Conservation (phyloP, 2,797 vertebrate species). For the Aplochiton taeniatus region DNA sequence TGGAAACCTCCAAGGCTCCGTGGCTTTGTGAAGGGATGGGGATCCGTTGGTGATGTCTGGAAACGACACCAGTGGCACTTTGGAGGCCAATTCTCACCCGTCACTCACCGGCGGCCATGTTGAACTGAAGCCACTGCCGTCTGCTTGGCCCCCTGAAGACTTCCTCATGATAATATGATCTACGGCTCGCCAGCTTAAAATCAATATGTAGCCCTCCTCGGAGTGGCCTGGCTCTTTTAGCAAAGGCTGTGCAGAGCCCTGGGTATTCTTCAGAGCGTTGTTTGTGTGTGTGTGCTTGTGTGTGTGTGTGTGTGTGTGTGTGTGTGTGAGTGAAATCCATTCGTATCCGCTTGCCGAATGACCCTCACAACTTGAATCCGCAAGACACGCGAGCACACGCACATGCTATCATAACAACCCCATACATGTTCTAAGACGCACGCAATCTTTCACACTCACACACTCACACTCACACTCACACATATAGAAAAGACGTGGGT, state of each 20-base stretch:
- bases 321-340: slow-evolving; percentile 46
- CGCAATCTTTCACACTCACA: neutral
- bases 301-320: no score
- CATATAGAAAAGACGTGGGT: neutral
- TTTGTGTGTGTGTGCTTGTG: no score
- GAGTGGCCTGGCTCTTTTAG: slow-evolving; percentile 31
- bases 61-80: neutral
- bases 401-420: no score
- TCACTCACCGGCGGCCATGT: no score
- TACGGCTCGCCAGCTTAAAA: slow-evolving; percentile 24
- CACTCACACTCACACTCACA: neutral
- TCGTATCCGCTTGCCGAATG: slow-evolving; percentile 45
- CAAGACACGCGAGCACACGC: no score
- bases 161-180: slow-evolving; percentile 42
- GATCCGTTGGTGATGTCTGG: no score
- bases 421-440: neutral
- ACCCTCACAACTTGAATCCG: neutral
- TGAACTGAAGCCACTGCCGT: no score
- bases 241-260: slow-evolving; percentile 31
- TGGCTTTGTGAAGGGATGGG: neutral
- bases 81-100: no score
- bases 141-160: no score
- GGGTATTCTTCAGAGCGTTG: slow-evolving; percentile 53
- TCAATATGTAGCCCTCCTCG: slow-evolving; percentile 43
- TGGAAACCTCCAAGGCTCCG: neutral